Base-by-base conservation (phyloP, 2,888 invertebrate genomes). In the Leptinotarsa haldemani region DNA sequence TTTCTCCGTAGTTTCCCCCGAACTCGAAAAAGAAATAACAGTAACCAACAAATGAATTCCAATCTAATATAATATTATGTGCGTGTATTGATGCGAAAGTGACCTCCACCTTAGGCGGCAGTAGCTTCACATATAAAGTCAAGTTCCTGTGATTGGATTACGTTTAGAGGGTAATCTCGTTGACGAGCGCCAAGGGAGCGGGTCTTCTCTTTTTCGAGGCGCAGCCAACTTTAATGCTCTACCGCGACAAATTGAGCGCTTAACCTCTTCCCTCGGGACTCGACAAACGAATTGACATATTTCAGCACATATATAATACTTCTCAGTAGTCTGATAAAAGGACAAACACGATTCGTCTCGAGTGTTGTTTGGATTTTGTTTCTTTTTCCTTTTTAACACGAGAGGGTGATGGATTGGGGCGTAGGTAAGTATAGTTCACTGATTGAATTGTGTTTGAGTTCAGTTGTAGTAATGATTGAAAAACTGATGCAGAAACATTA, bases 101-200 rank as follows among this genome's bases (percentile, higher is more conserved):
- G 74, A 74, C 67, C 74, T 66, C 65, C 65, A 69, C 70, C 68
- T 65, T 20, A 50, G 71, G 65, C 71, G 73, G 73, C 69, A 66
- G 69, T 70, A 70, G 73, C 72, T 67, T 52, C 76, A 56, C 74
- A 74, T 52, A 72, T 77, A 74, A 74, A 74, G 77, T 77, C 75
- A 67, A 73, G 73, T 76, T 73, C 75, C 74, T 80, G 90, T 91
- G 92, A 92, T 92, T 92, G 92, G 91, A 92, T 92, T 91, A 91
- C 90, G 89, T 90, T 88, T 87, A 88, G 88, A 87, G 88, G 87
- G 88, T 88, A 88, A 88, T 88, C 88, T 88, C 82, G 87, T 87
- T 90, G 91, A 92, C 91, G 91, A 91, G 91, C 87, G 91, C 88
- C 91, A 79, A 78, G 91, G 90, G 91, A 90, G 68, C 67, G 71